Evolutionary conservation across 1,140 invertebrate species (phyloP).

Genomic region (Campoletis sonorensis): DNA sequence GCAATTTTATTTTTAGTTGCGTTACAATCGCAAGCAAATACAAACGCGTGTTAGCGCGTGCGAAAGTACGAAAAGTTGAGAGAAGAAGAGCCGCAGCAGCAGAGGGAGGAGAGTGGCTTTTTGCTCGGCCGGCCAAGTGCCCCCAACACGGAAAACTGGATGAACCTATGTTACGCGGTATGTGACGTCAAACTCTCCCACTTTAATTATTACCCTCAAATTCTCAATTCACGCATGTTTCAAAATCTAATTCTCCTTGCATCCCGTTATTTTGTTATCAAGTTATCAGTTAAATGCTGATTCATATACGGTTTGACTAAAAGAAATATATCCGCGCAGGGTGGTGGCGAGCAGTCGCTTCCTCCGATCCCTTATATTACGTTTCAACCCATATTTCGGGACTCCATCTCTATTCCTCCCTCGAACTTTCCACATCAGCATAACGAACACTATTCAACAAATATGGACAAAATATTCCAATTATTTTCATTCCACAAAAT

Average conservation of each 20-base stretch:
- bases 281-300: no score
- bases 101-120: not conserved
- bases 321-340: no score
- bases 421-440: no score
- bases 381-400: not conserved
- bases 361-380: no score
- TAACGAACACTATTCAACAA: not conserved
- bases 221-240: no score
- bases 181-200: not conserved
- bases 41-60: constrained; percentile 7
- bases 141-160: constrained; percentile 27
- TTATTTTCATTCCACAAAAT: no score
- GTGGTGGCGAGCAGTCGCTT: no score
- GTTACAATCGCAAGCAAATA: constrained; percentile 29
- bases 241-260: no score
- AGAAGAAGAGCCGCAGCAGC: not conserved
- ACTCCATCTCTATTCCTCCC: not conserved
- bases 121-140: constrained; percentile 30
- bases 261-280: no score
- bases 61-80: constrained; percentile 9
- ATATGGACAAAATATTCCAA: no score
- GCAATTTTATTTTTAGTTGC: constrained; percentile 36
- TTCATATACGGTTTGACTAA: no score
- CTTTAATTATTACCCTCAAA: constrained; percentile 12
- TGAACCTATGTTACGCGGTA: constrained; percentile 6